Evolutionary conservation across 2,888 invertebrate genomes (phyloP).

Genomic region (Schizotus pectinicornis): DNA sequence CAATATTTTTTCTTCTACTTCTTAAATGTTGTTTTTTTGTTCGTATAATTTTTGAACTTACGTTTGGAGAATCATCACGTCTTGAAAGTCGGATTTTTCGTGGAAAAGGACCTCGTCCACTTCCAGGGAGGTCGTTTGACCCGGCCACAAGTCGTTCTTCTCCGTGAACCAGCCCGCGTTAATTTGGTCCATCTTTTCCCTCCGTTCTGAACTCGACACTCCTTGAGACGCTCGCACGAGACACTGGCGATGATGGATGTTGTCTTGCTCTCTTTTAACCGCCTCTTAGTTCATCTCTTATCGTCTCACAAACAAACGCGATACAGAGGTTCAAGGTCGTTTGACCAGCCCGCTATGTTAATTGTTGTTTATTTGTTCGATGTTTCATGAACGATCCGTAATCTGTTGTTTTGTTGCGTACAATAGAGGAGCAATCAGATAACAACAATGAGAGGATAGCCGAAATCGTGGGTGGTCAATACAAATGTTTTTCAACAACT

Average conservation of each 20-base stretch:
- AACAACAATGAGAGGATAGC: too few species aligned
- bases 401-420: too few species aligned
- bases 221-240: neutral
- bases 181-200: slow-evolving; percentile 56
- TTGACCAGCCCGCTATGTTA: slow-evolving; percentile 10
- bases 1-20: neutral
- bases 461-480: too few species aligned
- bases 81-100: slow-evolving; percentile 83
- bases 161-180: slow-evolving; percentile 93
- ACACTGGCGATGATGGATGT: neutral
- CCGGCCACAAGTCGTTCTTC: slow-evolving; percentile 88
- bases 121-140: slow-evolving; percentile 86
- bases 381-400: too few species aligned
- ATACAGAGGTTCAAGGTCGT: slow-evolving; percentile 16
- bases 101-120: slow-evolving; percentile 79
- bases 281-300: slow-evolving; percentile 3
- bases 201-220: slow-evolving; percentile 7
- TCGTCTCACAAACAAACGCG: slow-evolving; percentile 10
- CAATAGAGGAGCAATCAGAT: too few species aligned
- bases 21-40: too few species aligned
- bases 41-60: too few species aligned
- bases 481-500: too few species aligned
- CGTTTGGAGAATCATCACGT: slow-evolving; percentile 70
- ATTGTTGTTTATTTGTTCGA: slow-evolving; percentile 5
- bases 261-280: neutral